Evolutionary conservation across 92 coral and sea anemone genomes (phyloP).

Genomic region (Hydrozoanthus gracilis): DNA sequence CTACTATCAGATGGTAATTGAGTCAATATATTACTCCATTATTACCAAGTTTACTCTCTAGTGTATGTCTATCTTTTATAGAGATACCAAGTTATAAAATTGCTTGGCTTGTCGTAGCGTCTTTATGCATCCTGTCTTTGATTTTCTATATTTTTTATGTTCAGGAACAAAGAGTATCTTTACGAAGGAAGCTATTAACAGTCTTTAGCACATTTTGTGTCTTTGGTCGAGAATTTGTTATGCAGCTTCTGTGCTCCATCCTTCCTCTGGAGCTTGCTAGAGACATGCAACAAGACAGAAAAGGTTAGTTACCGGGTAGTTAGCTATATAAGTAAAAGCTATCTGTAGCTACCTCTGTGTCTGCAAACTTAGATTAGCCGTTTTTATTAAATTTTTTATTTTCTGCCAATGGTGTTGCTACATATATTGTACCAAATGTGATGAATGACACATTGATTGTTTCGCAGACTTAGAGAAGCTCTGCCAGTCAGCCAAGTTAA

Average conservation of each 20-base stretch:
- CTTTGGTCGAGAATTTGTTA: slow-evolving; percentile 78
- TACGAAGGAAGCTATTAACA: slow-evolving; percentile 75
- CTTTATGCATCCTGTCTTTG: not conserved
- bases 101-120: too few relatives aligned
- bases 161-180: slow-evolving; percentile 85
- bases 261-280: slow-evolving; percentile 93
- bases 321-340: too few relatives aligned
- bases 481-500: slow-evolving; percentile 71
- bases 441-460: not conserved
- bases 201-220: slow-evolving; percentile 85
- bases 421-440: not conserved
- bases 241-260: slow-evolving; percentile 88
- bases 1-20: slow-evolving; percentile 91
- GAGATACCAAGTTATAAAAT: too few relatives aligned
- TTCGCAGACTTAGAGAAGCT: slow-evolving; percentile 71
- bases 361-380: too few relatives aligned
- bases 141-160: not conserved
- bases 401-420: not conserved
- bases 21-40: not conserved
- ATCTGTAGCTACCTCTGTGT: too few relatives aligned
- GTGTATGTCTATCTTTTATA: too few relatives aligned
- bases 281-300: slow-evolving; percentile 73
- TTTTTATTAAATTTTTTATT: not conserved
- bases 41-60: too few relatives aligned
- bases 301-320: slow-evolving; percentile 61